Evolutionary conservation across 2,113 vertebrate genomes (phyloP).

Genomic region (Rhizomys pruinosus): DNA sequence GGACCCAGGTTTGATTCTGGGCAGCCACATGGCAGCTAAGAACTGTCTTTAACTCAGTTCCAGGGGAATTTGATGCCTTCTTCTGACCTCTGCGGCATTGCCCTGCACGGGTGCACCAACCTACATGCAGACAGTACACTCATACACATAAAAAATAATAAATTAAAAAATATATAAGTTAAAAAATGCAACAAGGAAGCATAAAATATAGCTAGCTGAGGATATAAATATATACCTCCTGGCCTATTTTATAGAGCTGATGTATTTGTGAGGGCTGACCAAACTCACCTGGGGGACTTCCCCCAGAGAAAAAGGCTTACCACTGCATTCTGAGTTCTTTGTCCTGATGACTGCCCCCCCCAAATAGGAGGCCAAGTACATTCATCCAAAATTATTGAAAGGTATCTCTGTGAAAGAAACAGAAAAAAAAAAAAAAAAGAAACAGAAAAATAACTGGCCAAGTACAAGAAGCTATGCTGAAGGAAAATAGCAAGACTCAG

Average conservation of each 20-base stretch:
- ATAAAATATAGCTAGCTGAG: background rate
- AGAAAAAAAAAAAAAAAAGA: slow-evolving; percentile 25
- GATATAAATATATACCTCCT: background rate
- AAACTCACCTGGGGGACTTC: background rate
- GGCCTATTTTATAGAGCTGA: background rate
- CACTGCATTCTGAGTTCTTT: background rate
- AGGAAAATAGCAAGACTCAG: background rate
- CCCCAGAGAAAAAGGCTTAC: background rate
- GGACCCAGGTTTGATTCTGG: too few species aligned
- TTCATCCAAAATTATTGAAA: background rate
- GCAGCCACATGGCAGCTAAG: too few species aligned
- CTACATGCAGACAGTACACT: too few species aligned
- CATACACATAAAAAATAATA: too few species aligned
- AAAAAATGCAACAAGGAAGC: background rate
- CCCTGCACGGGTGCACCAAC: too few species aligned
- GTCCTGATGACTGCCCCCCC: background rate
- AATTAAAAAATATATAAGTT: too few species aligned
- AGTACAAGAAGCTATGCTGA: background rate
- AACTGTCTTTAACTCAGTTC: too few species aligned
- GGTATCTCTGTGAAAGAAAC: background rate
- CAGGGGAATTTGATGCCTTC: too few species aligned
- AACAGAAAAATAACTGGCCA: background rate
- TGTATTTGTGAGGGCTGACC: background rate
- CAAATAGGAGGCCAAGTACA: background rate
- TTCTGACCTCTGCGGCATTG: too few species aligned